phyloP scores from a whole-genome alignment of 1,140 invertebrate species.

The Drosophila micromelanica region DNA sequence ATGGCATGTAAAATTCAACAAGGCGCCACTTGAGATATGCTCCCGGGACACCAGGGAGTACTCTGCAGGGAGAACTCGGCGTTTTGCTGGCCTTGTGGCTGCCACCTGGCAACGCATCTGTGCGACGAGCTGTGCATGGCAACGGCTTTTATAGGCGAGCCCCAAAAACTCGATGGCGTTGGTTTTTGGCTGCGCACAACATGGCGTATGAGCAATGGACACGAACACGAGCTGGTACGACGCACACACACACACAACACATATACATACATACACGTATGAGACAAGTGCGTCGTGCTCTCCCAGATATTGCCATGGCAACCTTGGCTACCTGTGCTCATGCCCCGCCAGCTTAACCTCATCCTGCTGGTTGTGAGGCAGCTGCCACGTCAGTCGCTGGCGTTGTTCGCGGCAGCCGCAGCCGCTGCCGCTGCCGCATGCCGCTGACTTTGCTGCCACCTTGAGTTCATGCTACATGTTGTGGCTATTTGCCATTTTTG shows the following conservation, averaged over 20 bases:
- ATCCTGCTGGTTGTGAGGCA: conserved; percentile 42
- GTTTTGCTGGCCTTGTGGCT: conserved; percentile 43
- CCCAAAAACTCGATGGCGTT: conserved; percentile 18
- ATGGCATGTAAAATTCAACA: conserved; percentile 31
- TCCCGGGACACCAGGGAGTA: conserved; percentile 18
- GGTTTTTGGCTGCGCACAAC: conserved; percentile 71
- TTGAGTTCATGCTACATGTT: conserved; percentile 53
- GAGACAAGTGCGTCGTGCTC: conserved; percentile 25
- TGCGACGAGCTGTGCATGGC: conserved; percentile 64
- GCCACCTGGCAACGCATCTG: conserved; percentile 65
- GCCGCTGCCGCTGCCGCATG: too few relatives aligned
- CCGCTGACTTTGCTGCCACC: conserved; percentile 16
- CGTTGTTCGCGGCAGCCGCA: too few relatives aligned
- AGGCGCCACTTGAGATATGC: conserved; percentile 36
- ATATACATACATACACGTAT: background rate
- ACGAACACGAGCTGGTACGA: conserved; percentile 14
- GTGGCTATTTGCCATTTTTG: conserved; percentile 46
- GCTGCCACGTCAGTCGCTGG: conserved; percentile 39
- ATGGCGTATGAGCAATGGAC: conserved; percentile 71
- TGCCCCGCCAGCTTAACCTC: conserved; percentile 68
- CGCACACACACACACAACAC: conserved; percentile 10
- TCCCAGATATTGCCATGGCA: conserved; percentile 76
- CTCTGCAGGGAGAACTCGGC: background rate
- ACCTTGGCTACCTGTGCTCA: conserved; percentile 80
- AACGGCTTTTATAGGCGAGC: conserved; percentile 73